phyloP scores from a whole-genome alignment of 2,888 invertebrate species.

The Macrosiphum euphorbiae region DNA sequence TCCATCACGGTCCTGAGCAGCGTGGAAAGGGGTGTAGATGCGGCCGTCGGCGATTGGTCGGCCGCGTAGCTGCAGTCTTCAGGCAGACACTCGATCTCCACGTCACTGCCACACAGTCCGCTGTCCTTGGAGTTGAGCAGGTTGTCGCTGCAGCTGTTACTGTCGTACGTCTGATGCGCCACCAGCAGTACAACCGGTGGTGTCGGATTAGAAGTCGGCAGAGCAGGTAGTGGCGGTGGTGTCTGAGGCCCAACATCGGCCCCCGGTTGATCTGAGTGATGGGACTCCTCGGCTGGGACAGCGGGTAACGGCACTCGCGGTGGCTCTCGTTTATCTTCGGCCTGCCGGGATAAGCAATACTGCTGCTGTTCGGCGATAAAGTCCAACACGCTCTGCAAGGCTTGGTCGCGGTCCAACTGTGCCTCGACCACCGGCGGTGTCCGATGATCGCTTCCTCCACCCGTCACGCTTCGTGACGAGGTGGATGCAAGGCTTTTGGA shows the following conservation, averaged over 20 bases:
- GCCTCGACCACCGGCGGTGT: slow-evolving; percentile 68
- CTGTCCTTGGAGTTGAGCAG: slow-evolving; percentile 66
- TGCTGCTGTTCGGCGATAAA: slow-evolving; percentile 85
- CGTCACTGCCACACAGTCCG: slow-evolving; percentile 67
- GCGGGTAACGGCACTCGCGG: background rate
- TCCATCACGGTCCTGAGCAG: slow-evolving; percentile 76
- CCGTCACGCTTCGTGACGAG: slow-evolving; percentile 67
- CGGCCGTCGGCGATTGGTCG: slow-evolving; percentile 69
- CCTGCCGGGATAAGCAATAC: slow-evolving; percentile 77
- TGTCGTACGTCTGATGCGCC: slow-evolving; percentile 64
- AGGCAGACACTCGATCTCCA: slow-evolving; percentile 67
- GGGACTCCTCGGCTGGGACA: background rate
- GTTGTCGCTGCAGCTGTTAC: slow-evolving; percentile 67
- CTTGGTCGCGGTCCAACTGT: slow-evolving; percentile 77
- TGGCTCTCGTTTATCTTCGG: slow-evolving; percentile 71
- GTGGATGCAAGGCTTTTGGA: slow-evolving; percentile 77
- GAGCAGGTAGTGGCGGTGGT: slow-evolving; percentile 64
- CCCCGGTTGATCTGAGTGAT: background rate
- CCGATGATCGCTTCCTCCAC: slow-evolving; percentile 53
- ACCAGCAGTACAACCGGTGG: slow-evolving; percentile 19
- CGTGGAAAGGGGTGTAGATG: slow-evolving; percentile 71
- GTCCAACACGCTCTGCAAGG: slow-evolving; percentile 80
- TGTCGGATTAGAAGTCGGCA: slow-evolving; percentile 67
- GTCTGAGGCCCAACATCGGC: background rate
- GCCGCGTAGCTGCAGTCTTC: slow-evolving; percentile 65